phyloP scores from a whole-genome alignment of 2,113 vertebrate genomes.

The Chamaea fasciata region DNA sequence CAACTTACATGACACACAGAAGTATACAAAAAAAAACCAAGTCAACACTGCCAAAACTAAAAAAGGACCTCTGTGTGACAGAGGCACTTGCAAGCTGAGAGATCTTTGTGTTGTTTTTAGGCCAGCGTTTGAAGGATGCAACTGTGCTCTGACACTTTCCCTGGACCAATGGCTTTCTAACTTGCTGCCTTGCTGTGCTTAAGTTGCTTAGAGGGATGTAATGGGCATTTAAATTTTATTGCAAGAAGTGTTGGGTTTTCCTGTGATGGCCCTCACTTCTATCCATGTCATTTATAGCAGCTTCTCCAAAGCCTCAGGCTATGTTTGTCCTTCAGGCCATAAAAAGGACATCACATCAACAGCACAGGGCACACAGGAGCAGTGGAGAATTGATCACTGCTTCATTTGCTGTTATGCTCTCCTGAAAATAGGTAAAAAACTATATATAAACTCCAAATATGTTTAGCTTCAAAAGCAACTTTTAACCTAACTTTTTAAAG shows the following conservation, averaged over 20 bases:
- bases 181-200: background rate
- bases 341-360: background rate
- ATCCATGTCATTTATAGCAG: background rate
- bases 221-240: background rate
- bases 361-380: background rate
- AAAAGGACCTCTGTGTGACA: background rate
- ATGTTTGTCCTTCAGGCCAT: background rate
- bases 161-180: background rate
- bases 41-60: background rate
- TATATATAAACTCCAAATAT: background rate
- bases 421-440: background rate
- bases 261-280: background rate
- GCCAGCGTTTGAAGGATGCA: background rate
- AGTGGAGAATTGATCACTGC: background rate
- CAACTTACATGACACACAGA: background rate
- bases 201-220: background rate
- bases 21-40: background rate
- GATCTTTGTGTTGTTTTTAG: background rate
- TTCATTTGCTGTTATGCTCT: background rate
- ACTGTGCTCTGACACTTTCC: background rate
- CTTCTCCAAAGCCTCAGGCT: background rate
- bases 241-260: background rate
- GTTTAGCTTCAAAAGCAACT: background rate
- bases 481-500: background rate
- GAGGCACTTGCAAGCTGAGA: background rate